Evolutionary conservation across 1,140 invertebrate genomes (phyloP), one percentile per base, ranked within the genome.

Genomic region (Doryteuthis pealeii): DNA sequence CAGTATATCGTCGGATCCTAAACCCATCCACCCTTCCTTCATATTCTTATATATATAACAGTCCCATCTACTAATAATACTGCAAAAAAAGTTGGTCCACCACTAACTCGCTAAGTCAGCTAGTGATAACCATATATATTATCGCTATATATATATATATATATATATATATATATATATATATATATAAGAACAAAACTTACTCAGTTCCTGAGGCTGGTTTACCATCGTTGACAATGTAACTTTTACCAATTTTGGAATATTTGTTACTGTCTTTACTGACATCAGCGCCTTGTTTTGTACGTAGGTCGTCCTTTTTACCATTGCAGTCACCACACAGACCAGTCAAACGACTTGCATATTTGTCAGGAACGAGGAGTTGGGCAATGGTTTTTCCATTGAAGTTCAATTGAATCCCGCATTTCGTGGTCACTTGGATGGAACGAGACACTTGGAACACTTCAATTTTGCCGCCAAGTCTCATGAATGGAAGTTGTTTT

Each of bases 381-480:
- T 62, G 22, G 54, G 54, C 54, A n/a, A 62, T n/a, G 6, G 18
- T 28, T 72, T 58, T 92, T 2, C 95, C 95, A 83, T 96, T 94
- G 95, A 95, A 98, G 6, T 94, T 87, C 15, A 98, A 89, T 78
- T 92, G 71, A 12, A 83, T 72, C 1, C 82, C 82, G 74, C 78
- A 79, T 6, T 74, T 45, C 26, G 76, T 74, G 45, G 69, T 75
- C 28, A 79, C 45, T 35, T 77, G 76, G 1, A 81, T 73, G 43
- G 45, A 77, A 32, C 73, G 70, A 33, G 75, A 74, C 49, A 72
- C 78, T 15, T 70, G 31, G 35, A 74, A 75, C 28, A 81, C 67
- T 40, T 58, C 65, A 3, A 81, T 22, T 15, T 76, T 72, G 2
- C 71, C 74, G 31, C 74, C 70, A 22, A 43, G 58, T 58, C 70